These are phyloP conservation scores for Sisor rabdophorus DNA, from an alignment of 2,113 vertebrate species.

Conservation along the genomic window DNA sequence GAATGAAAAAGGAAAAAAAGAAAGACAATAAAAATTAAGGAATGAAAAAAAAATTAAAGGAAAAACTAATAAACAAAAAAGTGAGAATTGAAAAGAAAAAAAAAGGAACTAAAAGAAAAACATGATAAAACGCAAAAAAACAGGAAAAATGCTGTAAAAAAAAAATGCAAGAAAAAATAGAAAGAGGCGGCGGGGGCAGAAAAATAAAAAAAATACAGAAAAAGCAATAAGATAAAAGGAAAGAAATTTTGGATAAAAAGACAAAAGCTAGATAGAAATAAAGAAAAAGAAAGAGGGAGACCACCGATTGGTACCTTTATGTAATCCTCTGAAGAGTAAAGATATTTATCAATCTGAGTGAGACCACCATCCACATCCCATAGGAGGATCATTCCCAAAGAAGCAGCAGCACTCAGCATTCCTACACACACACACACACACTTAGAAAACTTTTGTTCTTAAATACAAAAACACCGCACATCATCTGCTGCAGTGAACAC, in stretches of 20 bases:
- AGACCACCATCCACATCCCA: slow-evolving; percentile 98
- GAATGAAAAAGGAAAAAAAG: neutral
- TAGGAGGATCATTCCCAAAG: slow-evolving; percentile 90
- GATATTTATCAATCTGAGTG: slow-evolving; percentile 97
- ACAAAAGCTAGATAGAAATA: neutral
- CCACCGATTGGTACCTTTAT: slow-evolving; percentile 79
- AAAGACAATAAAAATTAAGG: no score
- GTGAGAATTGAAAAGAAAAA: neutral
- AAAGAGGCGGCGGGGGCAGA: no score
- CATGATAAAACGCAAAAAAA: no score
- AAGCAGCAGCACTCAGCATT: slow-evolving; percentile 96
- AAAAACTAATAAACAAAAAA: neutral
- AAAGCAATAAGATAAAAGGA: no score
- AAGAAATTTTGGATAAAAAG: no score
- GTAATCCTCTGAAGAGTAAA: slow-evolving; percentile 97
- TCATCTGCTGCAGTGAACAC: no score
- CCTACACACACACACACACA: slow-evolving; percentile 66
- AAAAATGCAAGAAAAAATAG: no score
- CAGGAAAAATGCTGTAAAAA: no score
- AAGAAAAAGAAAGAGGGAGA: neutral
- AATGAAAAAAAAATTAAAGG: neutral
- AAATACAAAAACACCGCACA: no score
- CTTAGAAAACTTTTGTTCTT: neutral
- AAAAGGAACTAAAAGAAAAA: no score
- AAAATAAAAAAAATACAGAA: no score